Conservation (phyloP, 2,888 invertebrate species). For the Nudaria mundana region DNA sequence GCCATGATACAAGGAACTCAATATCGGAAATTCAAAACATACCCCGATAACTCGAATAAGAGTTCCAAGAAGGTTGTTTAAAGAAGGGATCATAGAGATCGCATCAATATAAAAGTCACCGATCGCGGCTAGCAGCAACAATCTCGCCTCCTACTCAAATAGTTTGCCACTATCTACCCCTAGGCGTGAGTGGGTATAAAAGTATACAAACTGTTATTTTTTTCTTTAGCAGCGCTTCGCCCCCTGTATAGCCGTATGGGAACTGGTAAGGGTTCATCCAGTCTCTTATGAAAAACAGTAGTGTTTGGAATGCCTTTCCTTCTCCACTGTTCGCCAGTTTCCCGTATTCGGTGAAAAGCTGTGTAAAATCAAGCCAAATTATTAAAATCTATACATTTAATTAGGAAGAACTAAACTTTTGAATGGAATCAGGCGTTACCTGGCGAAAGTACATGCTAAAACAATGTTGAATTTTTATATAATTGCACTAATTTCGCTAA, state of each 20-base stretch:
- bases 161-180: too few relatives aligned
- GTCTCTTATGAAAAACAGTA: conserved; percentile 94
- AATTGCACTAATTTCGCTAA: too few relatives aligned
- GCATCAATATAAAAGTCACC: too few relatives aligned
- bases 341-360: conserved; percentile 98
- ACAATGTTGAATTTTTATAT: neutral
- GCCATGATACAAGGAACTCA: too few relatives aligned
- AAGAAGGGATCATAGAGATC: too few relatives aligned
- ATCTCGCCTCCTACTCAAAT: too few relatives aligned
- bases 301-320: conserved; percentile 91
- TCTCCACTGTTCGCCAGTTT: conserved; percentile 89
- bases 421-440: too few relatives aligned
- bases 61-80: too few relatives aligned
- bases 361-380: neutral
- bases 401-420: neutral
- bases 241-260: conserved; percentile 93
- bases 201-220: conserved; percentile 88
- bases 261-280: conserved; percentile 98
- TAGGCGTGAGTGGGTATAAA: too few relatives aligned
- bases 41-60: too few relatives aligned
- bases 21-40: too few relatives aligned
- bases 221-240: conserved; percentile 89
- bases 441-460: neutral
- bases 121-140: too few relatives aligned
- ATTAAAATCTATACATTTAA: neutral